Base-by-base conservation (phyloP, 2,888 invertebrate genomes). In the Loripinus fragilis region DNA sequence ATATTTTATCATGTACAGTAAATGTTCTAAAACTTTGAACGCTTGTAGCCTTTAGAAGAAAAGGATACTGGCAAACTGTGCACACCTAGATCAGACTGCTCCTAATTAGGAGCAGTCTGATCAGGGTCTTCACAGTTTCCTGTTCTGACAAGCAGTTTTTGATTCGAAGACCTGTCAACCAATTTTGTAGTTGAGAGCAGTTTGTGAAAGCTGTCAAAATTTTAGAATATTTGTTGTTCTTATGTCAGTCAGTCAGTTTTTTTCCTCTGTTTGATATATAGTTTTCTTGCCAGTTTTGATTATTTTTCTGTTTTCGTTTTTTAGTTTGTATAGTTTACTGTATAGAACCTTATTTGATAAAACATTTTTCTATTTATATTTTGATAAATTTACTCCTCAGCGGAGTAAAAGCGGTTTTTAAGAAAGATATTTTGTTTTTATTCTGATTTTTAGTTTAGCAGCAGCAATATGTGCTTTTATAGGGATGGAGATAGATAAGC, bases 291-390 rank as follows among this genome's bases (percentile, higher is more conserved):
- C 77, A 48, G 38, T 77, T 55, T 71, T 28, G 25, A 67, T 74
- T 74, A 64, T 76, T 80, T 73, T 75, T 71, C 68, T 45, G 65
- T 71, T 75, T 81, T 81, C 76, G 74, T 81, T 68, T 76, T 81
- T 78, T 78, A 70, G 74, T 81, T 80, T 77, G 50, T 77, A 72
- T 76, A 74, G 65, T 78, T 81, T 78, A 60, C 60, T 33, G 60
- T 60, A 76, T 78, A 73, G 64, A 50, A 23, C 25, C 33, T 73
- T 81, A 74, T 82, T 81, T 77, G 68, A 79, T 82, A 82, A 74
- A 75, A 38, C 38, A 68, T 82, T 55, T n/a, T 74, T 82, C 76
- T 82, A 82, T 82, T 78, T 81, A 82, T 77, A 74, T 77, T 82
- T 82, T 82, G 71, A 79, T 79, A 79, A 69, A 60, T 60, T 60